Conservation (phyloP, 2,888 invertebrate species). For the Hemaris fuciformis region DNA sequence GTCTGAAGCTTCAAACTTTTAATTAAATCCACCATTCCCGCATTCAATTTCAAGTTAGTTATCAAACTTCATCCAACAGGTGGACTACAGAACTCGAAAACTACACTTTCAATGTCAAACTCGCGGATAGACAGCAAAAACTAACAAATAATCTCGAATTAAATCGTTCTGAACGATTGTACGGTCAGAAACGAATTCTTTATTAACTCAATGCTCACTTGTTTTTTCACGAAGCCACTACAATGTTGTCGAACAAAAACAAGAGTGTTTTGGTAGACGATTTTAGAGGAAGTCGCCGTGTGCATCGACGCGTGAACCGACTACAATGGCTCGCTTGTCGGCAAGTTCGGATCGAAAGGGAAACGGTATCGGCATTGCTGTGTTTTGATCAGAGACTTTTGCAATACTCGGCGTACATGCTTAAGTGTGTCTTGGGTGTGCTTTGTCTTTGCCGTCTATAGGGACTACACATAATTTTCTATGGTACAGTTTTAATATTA, state of each 20-base stretch:
- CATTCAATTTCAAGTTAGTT: neutral
- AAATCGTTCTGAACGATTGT: neutral
- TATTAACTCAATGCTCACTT: constrained; percentile 2
- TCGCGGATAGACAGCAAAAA: neutral
- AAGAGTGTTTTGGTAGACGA: constrained; percentile 13
- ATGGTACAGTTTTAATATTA: too few species aligned
- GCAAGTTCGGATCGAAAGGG: constrained; percentile 29
- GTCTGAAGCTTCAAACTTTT: neutral
- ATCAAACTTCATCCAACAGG: constrained; percentile 1
- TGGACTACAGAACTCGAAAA: neutral
- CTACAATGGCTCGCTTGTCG: constrained; percentile 27
- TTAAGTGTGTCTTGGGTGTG: neutral
- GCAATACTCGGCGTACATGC: neutral
- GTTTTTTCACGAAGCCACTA: neutral
- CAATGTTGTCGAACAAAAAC: constrained; percentile 9
- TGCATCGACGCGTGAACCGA: constrained; percentile 26
- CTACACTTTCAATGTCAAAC: neutral
- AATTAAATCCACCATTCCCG: neutral
- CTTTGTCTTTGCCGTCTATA: too few species aligned
- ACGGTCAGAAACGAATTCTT: neutral
- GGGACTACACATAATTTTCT: too few species aligned
- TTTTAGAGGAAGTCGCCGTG: constrained; percentile 19
- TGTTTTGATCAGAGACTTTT: neutral
- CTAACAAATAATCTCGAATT: neutral
- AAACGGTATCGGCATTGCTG: constrained; percentile 12